Evolutionary conservation across 1,140 invertebrate genomes (phyloP), one percentile per base, ranked within the genome.

Genomic region (Zaprionus davidi): DNA sequence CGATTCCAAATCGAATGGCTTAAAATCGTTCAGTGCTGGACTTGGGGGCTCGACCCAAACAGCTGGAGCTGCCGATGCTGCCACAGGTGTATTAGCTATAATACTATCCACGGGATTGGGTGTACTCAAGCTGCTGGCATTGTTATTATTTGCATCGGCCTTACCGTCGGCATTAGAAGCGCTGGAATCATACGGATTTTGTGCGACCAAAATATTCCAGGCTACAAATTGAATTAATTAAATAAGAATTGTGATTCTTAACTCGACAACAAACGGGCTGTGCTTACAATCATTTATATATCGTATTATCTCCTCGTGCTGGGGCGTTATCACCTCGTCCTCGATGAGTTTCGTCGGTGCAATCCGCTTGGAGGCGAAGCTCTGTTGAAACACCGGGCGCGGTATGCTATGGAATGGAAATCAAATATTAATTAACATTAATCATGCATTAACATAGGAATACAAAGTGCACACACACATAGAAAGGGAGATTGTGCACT

Each of bases 1-100:
- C 13, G 96, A 95, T 88, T 97, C 97, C 81, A 98, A 93, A 93
- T 97, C 97, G 86, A 97, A 97, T 9, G 96, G 96, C 85, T 97
- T 96, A 88, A 97, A 97, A 91, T 97, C 96, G 85, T 95, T 94
- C 38, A 96, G 93, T 22, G 94, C 93, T 53, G 95, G 93, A 81
- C 95, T 96, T 2, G 96, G 95, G 71, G 96, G 95, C 75, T 96
- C 95, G 75, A 96, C 95, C 92, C 96, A 95, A 86, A 96, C 96
- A 85, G 95, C 96, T 11, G 91, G 71, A 17, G 82, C 81, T 26
- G 79, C 24, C n/a, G 76, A 81, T n/a, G 72, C 65, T 34, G 69
- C 59, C 34, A 82, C 71, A 38, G 62, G 71, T 22, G 78, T 78
- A 60, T 77, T 80, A 57, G 78, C 80, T 31, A 86, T 82, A 15